Conservation (phyloP, 1,140 invertebrate genomes). For the Drosophila ironensis region DNA sequence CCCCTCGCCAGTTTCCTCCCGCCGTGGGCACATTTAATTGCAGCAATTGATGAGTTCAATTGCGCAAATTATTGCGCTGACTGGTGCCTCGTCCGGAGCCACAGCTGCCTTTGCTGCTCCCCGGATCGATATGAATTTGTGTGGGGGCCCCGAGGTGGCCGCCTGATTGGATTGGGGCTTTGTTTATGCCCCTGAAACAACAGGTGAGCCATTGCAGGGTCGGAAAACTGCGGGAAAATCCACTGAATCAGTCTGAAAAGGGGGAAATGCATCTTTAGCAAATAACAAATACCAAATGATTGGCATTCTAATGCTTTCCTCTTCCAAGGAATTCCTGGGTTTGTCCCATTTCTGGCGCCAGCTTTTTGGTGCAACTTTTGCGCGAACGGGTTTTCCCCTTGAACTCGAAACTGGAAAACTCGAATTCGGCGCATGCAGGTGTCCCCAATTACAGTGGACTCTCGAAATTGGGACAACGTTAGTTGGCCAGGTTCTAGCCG, state of each 20-base stretch:
- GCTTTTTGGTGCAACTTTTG: constrained; percentile 12
- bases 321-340: too few relatives aligned
- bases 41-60: constrained; percentile 78
- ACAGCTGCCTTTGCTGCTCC: constrained; percentile 15
- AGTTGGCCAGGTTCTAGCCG: constrained; percentile 34
- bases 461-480: constrained; percentile 68
- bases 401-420: constrained; percentile 42
- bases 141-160: constrained; percentile 2
- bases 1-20: constrained; percentile 1
- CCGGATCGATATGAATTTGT: constrained; percentile 18
- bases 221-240: background rate
- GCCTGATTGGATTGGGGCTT: constrained; percentile 17
- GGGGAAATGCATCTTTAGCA: background rate
- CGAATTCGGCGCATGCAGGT: constrained; percentile 76
- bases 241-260: too few relatives aligned
- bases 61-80: constrained; percentile 72
- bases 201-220: constrained; percentile 9
- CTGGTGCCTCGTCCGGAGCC: constrained; percentile 1
- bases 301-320: background rate
- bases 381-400: constrained; percentile 53
- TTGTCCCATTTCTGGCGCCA: constrained; percentile 15
- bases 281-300: background rate
- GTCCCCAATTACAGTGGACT: constrained; percentile 70
- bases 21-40: constrained; percentile 72
- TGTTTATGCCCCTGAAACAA: constrained; percentile 14